Evolutionary conservation across 1,140 invertebrate genomes (phyloP).

Genomic region (Drosophila tristis): DNA sequence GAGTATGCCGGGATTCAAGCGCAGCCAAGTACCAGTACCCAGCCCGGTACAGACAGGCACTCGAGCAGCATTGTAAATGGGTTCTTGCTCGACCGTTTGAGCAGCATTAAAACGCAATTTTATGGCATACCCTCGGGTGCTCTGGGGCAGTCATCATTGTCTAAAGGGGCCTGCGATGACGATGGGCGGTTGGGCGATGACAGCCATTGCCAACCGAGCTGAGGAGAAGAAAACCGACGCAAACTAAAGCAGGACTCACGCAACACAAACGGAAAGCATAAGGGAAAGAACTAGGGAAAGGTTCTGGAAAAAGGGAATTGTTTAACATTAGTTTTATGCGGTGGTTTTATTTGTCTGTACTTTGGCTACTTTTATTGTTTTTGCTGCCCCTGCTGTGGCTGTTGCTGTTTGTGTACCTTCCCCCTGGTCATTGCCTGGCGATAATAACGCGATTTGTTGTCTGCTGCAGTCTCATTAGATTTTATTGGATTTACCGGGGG

Average conservation of each 20-base stretch:
- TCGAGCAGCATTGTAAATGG: slow-evolving; percentile 33
- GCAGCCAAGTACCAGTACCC: neutral
- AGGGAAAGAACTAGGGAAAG: slow-evolving; percentile 2
- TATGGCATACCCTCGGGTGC: slow-evolving; percentile 73
- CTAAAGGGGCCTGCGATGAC: slow-evolving; percentile 61
- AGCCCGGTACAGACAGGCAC: slow-evolving; percentile 10
- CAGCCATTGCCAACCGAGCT: slow-evolving; percentile 24
- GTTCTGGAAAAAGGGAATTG: slow-evolving; percentile 26
- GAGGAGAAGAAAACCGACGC: slow-evolving; percentile 1
- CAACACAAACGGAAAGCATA: slow-evolving; percentile 12
- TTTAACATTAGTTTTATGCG: slow-evolving; percentile 78
- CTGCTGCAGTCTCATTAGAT: slow-evolving; percentile 79
- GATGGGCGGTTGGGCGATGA: slow-evolving; percentile 54
- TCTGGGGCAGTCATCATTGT: slow-evolving; percentile 68
- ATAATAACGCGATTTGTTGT: slow-evolving; percentile 76
- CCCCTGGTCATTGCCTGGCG: slow-evolving; percentile 58
- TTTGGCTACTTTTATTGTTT: slow-evolving; percentile 71
- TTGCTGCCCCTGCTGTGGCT: slow-evolving; percentile 13
- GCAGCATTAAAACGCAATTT: slow-evolving; percentile 80
- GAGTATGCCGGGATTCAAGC: neutral
- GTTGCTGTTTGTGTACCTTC: slow-evolving; percentile 15
- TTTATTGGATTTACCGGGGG: slow-evolving; percentile 48
- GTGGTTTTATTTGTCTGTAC: slow-evolving; percentile 61
- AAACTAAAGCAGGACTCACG: slow-evolving; percentile 23
- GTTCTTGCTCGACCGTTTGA: slow-evolving; percentile 49